Percentiles rank a stretch among this genome's conserved stretches.
phyloP scores from a whole-genome alignment of 2,113 vertebrate species.

The Carassius gibelio region DNA sequence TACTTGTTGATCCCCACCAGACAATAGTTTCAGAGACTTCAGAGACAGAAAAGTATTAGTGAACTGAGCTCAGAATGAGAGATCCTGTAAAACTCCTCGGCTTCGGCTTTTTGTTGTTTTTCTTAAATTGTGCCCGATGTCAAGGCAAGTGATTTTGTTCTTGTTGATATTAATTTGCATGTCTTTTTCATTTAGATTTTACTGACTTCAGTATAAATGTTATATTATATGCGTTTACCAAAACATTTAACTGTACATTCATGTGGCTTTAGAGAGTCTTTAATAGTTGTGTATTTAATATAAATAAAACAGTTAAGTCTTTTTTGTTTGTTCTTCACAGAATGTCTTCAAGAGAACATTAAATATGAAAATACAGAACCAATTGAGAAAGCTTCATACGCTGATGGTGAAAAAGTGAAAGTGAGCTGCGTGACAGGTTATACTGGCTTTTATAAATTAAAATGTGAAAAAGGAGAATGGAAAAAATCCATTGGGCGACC shows the following conservation, averaged over 20 bases:
- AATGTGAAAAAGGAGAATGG: too few species aligned
- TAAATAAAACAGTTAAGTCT: not conserved
- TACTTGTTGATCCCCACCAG: not conserved
- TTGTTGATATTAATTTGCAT: not conserved
- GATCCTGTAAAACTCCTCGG: constrained; percentile 15
- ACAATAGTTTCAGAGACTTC: not conserved
- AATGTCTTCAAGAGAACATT: constrained; percentile 50
- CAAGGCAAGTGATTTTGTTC: not conserved
- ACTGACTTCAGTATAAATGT: not conserved
- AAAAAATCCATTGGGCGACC: too few species aligned
- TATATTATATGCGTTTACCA: not conserved
- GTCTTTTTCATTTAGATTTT: not conserved
- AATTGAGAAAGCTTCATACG: not conserved
- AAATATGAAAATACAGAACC: constrained; percentile 49
- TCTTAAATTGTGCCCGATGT: not conserved
- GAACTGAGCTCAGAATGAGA: constrained; percentile 33
- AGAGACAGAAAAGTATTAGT: not conserved
- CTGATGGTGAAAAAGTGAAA: constrained; percentile 25
- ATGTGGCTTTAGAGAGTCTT: constrained; percentile 46
- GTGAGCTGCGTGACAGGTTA: constrained; percentile 67
- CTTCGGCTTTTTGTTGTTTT: not conserved
- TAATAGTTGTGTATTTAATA: not conserved
- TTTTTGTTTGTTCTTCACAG: constrained; percentile 46
- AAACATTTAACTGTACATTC: too few species aligned
- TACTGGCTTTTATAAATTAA: constrained; percentile 47